phyloP scores from a whole-genome alignment of 2,113 vertebrate genomes.

The Pedionomus torquatus region DNA sequence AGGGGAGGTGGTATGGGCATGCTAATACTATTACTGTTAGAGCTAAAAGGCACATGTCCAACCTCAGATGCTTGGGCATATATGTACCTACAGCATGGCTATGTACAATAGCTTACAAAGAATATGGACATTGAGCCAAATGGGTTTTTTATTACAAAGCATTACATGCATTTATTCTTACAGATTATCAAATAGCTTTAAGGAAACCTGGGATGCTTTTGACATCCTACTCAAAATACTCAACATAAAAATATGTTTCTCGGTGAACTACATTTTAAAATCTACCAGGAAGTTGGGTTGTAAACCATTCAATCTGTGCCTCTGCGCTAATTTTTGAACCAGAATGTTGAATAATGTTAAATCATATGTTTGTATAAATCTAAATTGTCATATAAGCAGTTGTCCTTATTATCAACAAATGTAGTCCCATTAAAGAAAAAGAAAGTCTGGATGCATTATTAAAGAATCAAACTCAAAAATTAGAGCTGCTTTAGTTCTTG shows the following conservation, averaged over 20 bases:
- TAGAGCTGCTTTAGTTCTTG: not conserved
- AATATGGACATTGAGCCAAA: not conserved
- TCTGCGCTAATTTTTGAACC: conserved; percentile 6
- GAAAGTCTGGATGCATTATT: not conserved
- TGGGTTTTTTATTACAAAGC: not conserved
- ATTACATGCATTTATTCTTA: not conserved
- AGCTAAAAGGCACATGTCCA: not conserved
- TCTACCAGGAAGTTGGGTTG: not conserved
- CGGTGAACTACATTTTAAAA: not conserved
- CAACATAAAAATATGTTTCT: not conserved
- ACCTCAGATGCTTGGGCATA: not conserved
- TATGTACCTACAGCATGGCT: not conserved
- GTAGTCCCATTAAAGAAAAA: not conserved
- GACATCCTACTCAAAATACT: not conserved
- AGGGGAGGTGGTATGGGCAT: not conserved
- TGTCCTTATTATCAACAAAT: not conserved
- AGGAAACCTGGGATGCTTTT: not conserved
- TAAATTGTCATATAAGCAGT: not conserved
- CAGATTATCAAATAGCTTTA: not conserved
- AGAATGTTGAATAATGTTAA: conserved; percentile 17
- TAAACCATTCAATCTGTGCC: not conserved
- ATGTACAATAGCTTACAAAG: not conserved
- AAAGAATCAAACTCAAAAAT: not conserved
- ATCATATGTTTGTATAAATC: conserved; percentile 1
- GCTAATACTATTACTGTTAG: not conserved